Evolutionary conservation across 2,797 vertebrate species (phyloP).

Genomic region (Hippopotamyrus pictus): DNA sequence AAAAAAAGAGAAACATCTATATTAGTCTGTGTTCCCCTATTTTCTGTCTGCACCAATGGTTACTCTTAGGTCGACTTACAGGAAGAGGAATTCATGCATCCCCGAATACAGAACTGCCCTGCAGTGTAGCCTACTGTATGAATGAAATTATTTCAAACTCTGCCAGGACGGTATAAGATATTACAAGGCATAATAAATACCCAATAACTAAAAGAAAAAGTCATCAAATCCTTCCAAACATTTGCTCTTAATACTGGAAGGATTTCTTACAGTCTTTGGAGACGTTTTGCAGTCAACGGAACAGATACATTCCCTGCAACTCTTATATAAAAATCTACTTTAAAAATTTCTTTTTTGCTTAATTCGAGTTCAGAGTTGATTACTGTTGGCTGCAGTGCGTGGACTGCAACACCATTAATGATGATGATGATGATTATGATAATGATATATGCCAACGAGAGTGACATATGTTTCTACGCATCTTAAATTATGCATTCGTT

Average conservation of each 20-base stretch:
- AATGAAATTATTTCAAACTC: slow-evolving; percentile 9
- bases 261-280: neutral
- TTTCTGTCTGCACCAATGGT: slow-evolving; percentile 14
- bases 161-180: neutral
- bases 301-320: neutral
- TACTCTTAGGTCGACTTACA: slow-evolving; percentile 3
- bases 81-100: slow-evolving; percentile 6
- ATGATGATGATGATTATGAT: neutral
- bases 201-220: neutral
- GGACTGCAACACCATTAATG: neutral
- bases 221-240: neutral
- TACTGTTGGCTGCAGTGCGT: neutral
- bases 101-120: slow-evolving; percentile 1
- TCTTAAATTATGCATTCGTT: neutral
- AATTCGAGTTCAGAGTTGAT: neutral
- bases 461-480: neutral
- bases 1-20: slow-evolving; percentile 10
- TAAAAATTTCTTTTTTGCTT: neutral
- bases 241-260: neutral
- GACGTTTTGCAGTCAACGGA: neutral
- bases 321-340: neutral
- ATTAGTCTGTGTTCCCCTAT: slow-evolving; percentile 6
- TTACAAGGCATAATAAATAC: neutral
- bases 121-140: neutral
- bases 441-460: neutral